Conservation (phyloP, 1,140 invertebrate genomes). For the Episyrphus balteatus region DNA sequence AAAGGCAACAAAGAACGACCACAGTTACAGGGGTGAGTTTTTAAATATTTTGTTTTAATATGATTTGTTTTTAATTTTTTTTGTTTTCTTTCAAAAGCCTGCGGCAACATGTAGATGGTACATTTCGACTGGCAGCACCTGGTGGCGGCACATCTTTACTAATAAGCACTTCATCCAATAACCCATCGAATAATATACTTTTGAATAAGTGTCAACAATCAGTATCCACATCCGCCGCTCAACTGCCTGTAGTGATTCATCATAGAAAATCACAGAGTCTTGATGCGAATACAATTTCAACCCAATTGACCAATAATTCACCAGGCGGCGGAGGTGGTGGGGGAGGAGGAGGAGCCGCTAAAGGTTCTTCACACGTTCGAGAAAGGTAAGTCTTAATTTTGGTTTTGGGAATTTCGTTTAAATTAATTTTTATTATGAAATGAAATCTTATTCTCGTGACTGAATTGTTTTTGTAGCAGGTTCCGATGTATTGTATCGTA, state of each 20-base stretch:
- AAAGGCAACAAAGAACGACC: conserved; percentile 31
- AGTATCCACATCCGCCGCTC: conserved; percentile 5
- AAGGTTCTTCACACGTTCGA: conserved; percentile 9
- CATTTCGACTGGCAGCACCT: conserved; percentile 13
- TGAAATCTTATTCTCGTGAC: no score
- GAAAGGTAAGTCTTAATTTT: conserved; percentile 21
- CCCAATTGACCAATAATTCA: conserved; percentile 8
- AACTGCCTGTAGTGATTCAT: conserved; percentile 29
- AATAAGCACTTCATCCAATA: conserved; percentile 8
- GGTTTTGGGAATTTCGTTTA: no score
- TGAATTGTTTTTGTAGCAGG: conserved; percentile 28
- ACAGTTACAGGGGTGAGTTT: conserved; percentile 20
- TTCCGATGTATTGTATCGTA: conserved; percentile 88
- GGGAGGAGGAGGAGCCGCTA: neutral
- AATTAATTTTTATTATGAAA: no score
- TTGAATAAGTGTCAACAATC: conserved; percentile 8
- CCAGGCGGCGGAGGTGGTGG: conserved; percentile 1
- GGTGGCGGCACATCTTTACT: neutral
- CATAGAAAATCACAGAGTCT: conserved; percentile 72
- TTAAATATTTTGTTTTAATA: neutral
- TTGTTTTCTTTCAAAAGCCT: conserved; percentile 9
- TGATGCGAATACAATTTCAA: conserved; percentile 47
- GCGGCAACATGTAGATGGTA: conserved; percentile 26
- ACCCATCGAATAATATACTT: conserved; percentile 7
- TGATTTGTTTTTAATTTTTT: neutral